Percentiles rank a stretch among this genome's conserved stretches.
Evolutionary conservation across 2,113 vertebrate genomes (phyloP).

Genomic region (Panthera tigris): DNA sequence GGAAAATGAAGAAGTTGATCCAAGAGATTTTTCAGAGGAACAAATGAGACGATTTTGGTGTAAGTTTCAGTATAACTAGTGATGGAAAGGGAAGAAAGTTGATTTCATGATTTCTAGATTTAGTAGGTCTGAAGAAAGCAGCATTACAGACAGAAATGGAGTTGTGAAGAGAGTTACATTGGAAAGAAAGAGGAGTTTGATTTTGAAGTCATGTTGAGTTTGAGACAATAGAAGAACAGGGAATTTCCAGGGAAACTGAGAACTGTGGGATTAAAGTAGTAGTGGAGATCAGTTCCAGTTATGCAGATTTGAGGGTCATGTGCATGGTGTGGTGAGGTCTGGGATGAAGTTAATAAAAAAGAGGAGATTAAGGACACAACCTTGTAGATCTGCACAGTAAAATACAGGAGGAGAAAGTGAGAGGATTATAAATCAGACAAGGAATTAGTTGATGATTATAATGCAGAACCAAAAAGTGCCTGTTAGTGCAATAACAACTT

Average conservation of each 20-base stretch:
- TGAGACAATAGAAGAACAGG: neutral
- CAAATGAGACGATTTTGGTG: neutral
- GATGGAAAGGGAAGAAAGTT: neutral
- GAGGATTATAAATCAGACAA: neutral
- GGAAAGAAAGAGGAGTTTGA: neutral
- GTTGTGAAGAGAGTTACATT: neutral
- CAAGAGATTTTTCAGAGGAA: slow-evolving; percentile 15
- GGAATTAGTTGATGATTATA: neutral
- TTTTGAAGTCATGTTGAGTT: neutral
- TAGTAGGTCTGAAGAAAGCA: neutral
- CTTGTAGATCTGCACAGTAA: neutral
- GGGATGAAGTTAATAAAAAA: neutral
- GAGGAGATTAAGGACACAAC: neutral
- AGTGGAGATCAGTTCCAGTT: neutral
- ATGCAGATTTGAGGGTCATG: neutral
- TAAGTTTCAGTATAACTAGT: neutral
- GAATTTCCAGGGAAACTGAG: neutral
- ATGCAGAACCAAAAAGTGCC: neutral
- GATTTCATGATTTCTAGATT: neutral
- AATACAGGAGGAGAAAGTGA: neutral
- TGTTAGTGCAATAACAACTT: neutral
- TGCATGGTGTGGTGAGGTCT: neutral
- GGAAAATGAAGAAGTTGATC: neutral
- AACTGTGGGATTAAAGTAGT: neutral
- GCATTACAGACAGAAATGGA: neutral